phyloP scores from a whole-genome alignment of 1,140 invertebrate species.

The Trissolcus basalis region DNA sequence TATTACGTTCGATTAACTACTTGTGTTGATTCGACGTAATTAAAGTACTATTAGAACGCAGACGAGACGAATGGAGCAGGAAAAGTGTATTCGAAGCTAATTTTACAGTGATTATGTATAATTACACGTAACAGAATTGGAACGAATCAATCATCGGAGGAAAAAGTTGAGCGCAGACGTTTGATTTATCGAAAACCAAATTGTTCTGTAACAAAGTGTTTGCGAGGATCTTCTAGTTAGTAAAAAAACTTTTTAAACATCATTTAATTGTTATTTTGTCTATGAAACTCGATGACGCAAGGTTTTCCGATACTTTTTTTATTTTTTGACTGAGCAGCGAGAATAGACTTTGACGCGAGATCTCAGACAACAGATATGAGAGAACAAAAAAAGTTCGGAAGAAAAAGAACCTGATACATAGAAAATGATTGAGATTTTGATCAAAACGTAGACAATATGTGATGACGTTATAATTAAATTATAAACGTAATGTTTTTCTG shows the following conservation, averaged over 20 bases:
- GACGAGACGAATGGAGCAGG: slow-evolving; percentile 5
- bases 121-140: slow-evolving; percentile 39
- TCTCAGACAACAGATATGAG: neutral
- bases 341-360: slow-evolving; percentile 11
- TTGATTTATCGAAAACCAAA: slow-evolving; percentile 29
- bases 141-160: slow-evolving; percentile 30
- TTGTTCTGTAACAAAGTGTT: slow-evolving; percentile 23
- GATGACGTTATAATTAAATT: slow-evolving; percentile 34
- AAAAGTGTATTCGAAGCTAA: slow-evolving; percentile 25
- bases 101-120: slow-evolving; percentile 39
- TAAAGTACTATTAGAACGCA: slow-evolving; percentile 22
- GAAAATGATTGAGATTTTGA: slow-evolving; percentile 12
- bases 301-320: slow-evolving; percentile 10
- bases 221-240: neutral
- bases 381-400: slow-evolving; percentile 2
- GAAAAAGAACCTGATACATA: slow-evolving; percentile 22
- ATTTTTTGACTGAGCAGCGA: neutral
- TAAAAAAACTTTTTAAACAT: neutral
- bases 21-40: slow-evolving; percentile 14
- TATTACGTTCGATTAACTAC: neutral
- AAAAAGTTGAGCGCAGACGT: slow-evolving; percentile 12
- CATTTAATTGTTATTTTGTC: slow-evolving; percentile 25
- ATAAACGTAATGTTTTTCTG: slow-evolving; percentile 35
- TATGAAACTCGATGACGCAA: slow-evolving; percentile 11
- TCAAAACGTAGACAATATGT: slow-evolving; percentile 25